Conservation (phyloP, 1,140 invertebrate species). For the Drosophila paulistorum region DNA sequence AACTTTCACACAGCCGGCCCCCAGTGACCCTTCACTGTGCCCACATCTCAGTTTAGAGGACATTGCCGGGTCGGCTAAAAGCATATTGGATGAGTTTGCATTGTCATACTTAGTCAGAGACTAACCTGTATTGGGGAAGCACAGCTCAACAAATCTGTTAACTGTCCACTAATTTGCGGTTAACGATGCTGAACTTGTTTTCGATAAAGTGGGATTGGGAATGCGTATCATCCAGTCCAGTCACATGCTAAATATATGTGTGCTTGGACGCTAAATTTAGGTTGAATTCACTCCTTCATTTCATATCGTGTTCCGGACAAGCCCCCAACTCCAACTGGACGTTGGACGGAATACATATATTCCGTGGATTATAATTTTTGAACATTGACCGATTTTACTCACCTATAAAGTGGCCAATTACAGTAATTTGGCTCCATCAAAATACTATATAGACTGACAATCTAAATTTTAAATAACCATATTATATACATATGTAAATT, state of each 20-base stretch:
- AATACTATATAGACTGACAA: not conserved
- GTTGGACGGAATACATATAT: not conserved
- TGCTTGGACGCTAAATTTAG: conserved; percentile 31
- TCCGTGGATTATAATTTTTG: not conserved
- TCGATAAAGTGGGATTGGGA: not conserved
- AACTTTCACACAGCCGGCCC: not conserved
- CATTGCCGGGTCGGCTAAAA: no score
- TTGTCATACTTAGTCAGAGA: conserved; percentile 13
- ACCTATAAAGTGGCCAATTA: not conserved
- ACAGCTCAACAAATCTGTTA: conserved; percentile 13
- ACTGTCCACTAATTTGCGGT: conserved; percentile 43
- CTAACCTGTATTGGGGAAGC: conserved; percentile 28
- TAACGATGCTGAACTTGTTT: conserved; percentile 44
- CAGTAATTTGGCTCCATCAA: not conserved
- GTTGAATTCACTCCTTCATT: conserved; percentile 39
- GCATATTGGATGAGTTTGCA: not conserved
- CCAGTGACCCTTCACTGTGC: not conserved
- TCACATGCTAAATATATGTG: conserved; percentile 5
- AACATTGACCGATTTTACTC: not conserved
- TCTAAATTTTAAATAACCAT: no score
- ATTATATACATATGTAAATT: no score
- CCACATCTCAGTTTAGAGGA: no score
- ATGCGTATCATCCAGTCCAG: not conserved
- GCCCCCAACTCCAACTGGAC: not conserved
- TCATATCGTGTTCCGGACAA: conserved; percentile 15